A percentile compares a stretch with the other conserved stretches of the same genome.
Conservation (phyloP, 2,113 vertebrate genomes). For the Falcunculus frontatus region DNA sequence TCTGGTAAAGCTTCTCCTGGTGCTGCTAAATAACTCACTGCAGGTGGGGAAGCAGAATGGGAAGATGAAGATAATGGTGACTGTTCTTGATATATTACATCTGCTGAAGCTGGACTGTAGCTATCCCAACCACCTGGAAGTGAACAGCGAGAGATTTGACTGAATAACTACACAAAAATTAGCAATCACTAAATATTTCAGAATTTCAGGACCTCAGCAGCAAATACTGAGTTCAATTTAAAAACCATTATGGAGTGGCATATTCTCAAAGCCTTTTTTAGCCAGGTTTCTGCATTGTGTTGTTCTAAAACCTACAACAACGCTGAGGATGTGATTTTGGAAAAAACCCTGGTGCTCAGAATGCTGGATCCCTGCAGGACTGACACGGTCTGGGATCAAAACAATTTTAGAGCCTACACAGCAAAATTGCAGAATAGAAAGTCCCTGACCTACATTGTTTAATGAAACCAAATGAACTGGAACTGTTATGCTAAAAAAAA, state of each 20-base stretch:
- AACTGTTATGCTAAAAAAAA: slow-evolving; percentile 19
- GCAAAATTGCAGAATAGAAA: background rate
- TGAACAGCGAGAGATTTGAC: background rate
- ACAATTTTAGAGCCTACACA: background rate
- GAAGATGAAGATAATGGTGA: slow-evolving; percentile 76
- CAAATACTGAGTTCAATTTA: background rate
- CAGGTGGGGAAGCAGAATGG: slow-evolving; percentile 70
- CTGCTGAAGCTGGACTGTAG: slow-evolving; percentile 76
- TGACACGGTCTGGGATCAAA: background rate
- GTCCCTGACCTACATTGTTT: background rate
- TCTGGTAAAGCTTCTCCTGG: slow-evolving; percentile 68
- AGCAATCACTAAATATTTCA: background rate
- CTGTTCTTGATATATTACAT: slow-evolving; percentile 79
- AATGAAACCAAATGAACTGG: background rate
- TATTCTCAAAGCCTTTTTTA: background rate
- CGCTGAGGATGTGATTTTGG: background rate
- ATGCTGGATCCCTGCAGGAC: background rate
- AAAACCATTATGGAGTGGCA: background rate
- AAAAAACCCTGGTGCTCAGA: background rate
- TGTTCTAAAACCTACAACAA: background rate
- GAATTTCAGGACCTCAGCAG: background rate
- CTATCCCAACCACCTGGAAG: slow-evolving; percentile 80
- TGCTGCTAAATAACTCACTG: slow-evolving; percentile 63
- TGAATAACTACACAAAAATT: background rate
- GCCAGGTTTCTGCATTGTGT: background rate